A percentile compares a stretch with the other conserved stretches of the same genome.
These are phyloP conservation scores for Botia almorhae DNA, from an alignment of 2,797 vertebrate genomes.

Conservation along the genomic window DNA sequence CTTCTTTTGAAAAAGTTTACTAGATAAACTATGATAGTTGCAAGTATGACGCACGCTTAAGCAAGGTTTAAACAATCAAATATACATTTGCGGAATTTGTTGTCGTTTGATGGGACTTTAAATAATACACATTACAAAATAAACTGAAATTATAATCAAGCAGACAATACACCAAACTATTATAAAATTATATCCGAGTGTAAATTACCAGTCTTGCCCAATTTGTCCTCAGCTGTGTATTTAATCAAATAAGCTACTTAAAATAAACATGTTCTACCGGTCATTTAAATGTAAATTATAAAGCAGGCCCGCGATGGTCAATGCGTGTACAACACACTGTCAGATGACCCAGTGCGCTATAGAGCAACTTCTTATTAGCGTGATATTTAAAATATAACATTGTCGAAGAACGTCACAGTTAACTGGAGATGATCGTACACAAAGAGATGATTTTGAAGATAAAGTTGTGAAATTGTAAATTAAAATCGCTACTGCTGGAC, in stretches of 20 bases:
- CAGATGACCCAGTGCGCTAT: constrained; percentile 14
- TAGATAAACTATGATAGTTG: neutral
- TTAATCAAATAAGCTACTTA: constrained; percentile 21
- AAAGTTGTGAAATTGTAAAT: constrained; percentile 10
- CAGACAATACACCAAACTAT: neutral
- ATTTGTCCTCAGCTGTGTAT: constrained; percentile 11
- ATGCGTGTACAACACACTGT: constrained; percentile 10
- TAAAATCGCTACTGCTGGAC: neutral
- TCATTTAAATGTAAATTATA: constrained; percentile 27
- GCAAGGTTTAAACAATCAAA: constrained; percentile 12
- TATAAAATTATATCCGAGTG: neutral
- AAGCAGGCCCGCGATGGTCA: constrained; percentile 5
- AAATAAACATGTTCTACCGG: constrained; percentile 8
- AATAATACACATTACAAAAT: neutral
- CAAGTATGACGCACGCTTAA: neutral
- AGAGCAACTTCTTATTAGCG: constrained; percentile 31
- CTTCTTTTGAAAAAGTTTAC: neutral
- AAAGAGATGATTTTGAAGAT: constrained; percentile 7
- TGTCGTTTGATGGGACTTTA: constrained; percentile 1
- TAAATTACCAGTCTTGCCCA: neutral
- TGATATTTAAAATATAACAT: constrained; percentile 12
- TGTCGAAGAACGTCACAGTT: constrained; percentile 10
- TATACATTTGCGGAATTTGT: constrained; percentile 9
- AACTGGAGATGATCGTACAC: neutral
- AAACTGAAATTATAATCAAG: neutral